A percentile compares a stretch with the other conserved stretches of the same genome.
These are phyloP conservation scores for Elegia similella DNA, from an alignment of 2,888 invertebrate genomes.

Conservation along the genomic window DNA sequence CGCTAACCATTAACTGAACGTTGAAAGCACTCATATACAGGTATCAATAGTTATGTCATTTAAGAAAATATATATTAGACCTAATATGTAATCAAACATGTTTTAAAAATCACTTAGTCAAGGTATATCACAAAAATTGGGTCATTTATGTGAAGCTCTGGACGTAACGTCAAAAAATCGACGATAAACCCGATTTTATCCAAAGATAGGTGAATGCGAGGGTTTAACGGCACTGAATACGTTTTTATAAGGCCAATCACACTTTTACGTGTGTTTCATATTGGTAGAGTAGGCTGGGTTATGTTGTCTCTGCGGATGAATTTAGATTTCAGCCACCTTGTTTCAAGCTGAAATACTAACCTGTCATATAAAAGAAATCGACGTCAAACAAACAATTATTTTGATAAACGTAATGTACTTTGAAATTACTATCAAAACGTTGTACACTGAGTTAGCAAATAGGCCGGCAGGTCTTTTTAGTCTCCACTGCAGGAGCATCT, in stretches of 20 bases:
- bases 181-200: not conserved
- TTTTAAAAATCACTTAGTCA: not conserved
- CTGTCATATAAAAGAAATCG: too few relatives aligned
- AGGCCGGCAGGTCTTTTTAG: too few relatives aligned
- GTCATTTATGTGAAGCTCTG: not conserved
- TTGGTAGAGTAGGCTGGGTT: not conserved
- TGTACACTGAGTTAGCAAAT: too few relatives aligned
- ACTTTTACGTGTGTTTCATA: not conserved
- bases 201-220: constrained; percentile 1
- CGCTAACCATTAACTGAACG: too few relatives aligned
- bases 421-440: too few relatives aligned
- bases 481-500: too few relatives aligned
- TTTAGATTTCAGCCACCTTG: too few relatives aligned
- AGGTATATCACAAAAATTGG: not conserved
- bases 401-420: too few relatives aligned
- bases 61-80: not conserved
- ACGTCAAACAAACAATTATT: too few relatives aligned
- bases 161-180: constrained; percentile 1
- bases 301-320: not conserved
- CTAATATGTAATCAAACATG: too few relatives aligned
- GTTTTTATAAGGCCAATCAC: constrained; percentile 13
- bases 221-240: constrained; percentile 8
- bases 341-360: too few relatives aligned
- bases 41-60: not conserved
- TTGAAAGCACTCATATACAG: not conserved